These are phyloP conservation scores for Oreochromis mossambicus DNA, from an alignment of 2,797 vertebrate genomes.

Conservation along the genomic window DNA sequence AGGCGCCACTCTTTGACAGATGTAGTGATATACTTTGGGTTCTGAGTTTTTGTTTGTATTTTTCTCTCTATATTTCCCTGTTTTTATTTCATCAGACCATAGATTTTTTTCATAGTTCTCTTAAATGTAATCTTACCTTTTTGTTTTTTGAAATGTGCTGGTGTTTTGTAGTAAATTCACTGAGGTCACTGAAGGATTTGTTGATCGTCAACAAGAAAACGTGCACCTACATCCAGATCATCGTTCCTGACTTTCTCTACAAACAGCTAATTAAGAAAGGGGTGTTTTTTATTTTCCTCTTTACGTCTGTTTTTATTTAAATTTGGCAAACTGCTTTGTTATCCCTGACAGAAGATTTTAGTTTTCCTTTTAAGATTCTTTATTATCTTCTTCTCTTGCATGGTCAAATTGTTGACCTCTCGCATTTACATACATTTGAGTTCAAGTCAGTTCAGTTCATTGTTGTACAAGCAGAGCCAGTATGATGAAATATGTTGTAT, in stretches of 20 bases:
- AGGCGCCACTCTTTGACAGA: background rate
- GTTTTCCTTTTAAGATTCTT: background rate
- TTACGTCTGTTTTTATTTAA: background rate
- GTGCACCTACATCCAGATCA: too few species aligned
- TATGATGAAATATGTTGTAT: rapidly evolving
- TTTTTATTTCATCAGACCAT: background rate
- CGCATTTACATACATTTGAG: background rate
- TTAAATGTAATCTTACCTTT: background rate
- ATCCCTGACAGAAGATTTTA: background rate
- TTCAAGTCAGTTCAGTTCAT: background rate
- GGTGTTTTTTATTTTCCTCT: background rate
- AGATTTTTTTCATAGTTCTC: background rate
- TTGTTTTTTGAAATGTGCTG: background rate
- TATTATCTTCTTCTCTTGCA: background rate
- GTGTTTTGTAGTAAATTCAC: background rate
- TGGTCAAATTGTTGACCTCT: background rate
- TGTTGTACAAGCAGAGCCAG: background rate
- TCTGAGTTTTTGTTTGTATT: background rate
- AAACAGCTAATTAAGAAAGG: background rate
- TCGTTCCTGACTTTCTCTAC: background rate
- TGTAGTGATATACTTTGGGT: background rate
- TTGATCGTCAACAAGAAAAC: background rate
- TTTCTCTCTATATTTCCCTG: background rate
- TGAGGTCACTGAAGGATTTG: background rate
- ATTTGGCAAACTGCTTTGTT: background rate